A percentile compares a stretch with the other conserved stretches of the same genome.
These are phyloP conservation scores for Drosophila mimica DNA, from an alignment of 2,888 invertebrate species.

Conservation along the genomic window DNA sequence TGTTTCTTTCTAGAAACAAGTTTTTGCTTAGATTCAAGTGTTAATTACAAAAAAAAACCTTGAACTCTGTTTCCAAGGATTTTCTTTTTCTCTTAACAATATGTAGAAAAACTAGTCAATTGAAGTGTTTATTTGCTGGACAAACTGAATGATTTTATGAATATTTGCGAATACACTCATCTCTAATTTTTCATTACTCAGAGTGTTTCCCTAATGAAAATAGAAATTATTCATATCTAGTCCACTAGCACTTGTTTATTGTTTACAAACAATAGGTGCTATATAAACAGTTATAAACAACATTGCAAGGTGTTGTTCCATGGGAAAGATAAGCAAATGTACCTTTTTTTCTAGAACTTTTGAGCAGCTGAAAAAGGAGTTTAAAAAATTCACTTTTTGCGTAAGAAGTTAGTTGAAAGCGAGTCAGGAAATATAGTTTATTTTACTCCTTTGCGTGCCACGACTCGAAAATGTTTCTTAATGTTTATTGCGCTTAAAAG, in stretches of 20 bases:
- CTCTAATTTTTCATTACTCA: background rate
- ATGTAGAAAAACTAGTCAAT: background rate
- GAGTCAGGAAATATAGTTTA: background rate
- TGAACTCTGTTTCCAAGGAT: conserved; percentile 3
- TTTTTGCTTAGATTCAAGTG: conserved; percentile 29
- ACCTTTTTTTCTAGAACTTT: background rate
- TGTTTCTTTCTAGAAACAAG: conserved; percentile 50
- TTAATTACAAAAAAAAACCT: background rate
- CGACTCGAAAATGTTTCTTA: background rate
- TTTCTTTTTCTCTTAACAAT: background rate
- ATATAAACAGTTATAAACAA: background rate
- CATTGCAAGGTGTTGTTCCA: background rate
- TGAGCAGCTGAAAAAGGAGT: background rate
- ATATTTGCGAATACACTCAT: background rate
- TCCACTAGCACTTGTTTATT: background rate
- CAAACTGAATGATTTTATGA: background rate
- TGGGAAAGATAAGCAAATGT: background rate
- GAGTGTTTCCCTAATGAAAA: background rate
- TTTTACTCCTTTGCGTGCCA: background rate
- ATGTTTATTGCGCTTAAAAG: background rate
- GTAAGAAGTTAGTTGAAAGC: background rate
- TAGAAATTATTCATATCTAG: too few relatives aligned
- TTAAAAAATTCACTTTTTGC: background rate
- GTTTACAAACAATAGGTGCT: background rate
- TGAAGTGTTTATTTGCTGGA: background rate